A percentile compares a stretch with the other conserved stretches of the same genome.
Conservation (phyloP, 1,140 invertebrate species). For the Drosophila asahinai region DNA sequence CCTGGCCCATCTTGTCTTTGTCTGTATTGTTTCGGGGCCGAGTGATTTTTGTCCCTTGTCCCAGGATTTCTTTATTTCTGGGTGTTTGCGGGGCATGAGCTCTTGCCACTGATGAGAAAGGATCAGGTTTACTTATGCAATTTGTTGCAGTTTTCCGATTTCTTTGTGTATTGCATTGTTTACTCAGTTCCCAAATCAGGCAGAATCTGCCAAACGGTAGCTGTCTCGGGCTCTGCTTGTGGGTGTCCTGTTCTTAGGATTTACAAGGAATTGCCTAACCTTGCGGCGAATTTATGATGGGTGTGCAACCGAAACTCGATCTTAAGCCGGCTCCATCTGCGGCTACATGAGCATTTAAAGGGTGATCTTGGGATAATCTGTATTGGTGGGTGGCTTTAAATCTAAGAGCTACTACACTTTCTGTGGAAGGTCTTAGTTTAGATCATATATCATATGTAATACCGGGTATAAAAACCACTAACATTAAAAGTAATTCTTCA, state of each 20-base stretch:
- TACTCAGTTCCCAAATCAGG: constrained; percentile 32
- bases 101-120: constrained; percentile 54
- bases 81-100: constrained; percentile 63
- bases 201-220: constrained; percentile 56
- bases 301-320: constrained; percentile 20
- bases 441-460: too few relatives aligned
- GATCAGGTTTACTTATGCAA: constrained; percentile 72
- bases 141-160: constrained; percentile 69
- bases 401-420: neutral
- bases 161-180: constrained; percentile 44
- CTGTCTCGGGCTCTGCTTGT: constrained; percentile 16
- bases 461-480: too few relatives aligned
- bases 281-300: constrained; percentile 9
- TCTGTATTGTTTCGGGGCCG: constrained; percentile 46
- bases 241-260: constrained; percentile 35
- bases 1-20: constrained; percentile 45
- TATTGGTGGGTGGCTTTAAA: neutral
- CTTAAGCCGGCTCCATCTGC: neutral
- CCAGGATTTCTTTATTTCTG: constrained; percentile 27
- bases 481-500: neutral
- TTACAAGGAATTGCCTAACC: constrained; percentile 58
- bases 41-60: constrained; percentile 17
- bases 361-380: constrained; percentile 5
- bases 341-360: neutral
- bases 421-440: neutral